A percentile compares a stretch with the other conserved stretches of the same genome.
These are phyloP conservation scores for Lepidochrysops patricia DNA, from an alignment of 2,888 invertebrate species.

Conservation along the genomic window DNA sequence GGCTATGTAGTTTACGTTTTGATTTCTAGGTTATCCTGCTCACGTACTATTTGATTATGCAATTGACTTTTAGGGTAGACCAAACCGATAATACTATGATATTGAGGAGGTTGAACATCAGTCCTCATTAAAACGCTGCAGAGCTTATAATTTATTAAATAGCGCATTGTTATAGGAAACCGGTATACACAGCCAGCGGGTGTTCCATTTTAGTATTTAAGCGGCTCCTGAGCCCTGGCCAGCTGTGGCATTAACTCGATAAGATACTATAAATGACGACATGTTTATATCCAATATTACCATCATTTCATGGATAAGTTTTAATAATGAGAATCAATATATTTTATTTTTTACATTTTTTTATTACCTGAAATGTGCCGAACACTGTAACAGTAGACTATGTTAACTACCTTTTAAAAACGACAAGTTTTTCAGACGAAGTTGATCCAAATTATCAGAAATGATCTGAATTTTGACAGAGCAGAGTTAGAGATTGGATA, in stretches of 20 bases:
- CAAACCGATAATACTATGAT: no score
- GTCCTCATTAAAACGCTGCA: background rate
- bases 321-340: background rate
- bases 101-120: no score
- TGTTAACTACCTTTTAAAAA: no score
- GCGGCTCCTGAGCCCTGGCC: background rate
- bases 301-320: background rate
- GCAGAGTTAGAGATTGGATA: no score
- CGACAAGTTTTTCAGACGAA: no score
- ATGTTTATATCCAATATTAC: background rate
- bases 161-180: conserved; percentile 18
- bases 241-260: background rate
- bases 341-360: no score
- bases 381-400: background rate
- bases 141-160: background rate
- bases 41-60: no score
- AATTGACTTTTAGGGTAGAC: no score
- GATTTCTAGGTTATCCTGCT: no score
- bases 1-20: no score
- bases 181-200: background rate
- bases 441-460: no score
- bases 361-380: background rate
- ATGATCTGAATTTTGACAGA: no score
- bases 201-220: background rate
- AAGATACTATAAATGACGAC: background rate